Conservation (phyloP, 2,113 vertebrate species). For the Crypturellus undulatus region DNA sequence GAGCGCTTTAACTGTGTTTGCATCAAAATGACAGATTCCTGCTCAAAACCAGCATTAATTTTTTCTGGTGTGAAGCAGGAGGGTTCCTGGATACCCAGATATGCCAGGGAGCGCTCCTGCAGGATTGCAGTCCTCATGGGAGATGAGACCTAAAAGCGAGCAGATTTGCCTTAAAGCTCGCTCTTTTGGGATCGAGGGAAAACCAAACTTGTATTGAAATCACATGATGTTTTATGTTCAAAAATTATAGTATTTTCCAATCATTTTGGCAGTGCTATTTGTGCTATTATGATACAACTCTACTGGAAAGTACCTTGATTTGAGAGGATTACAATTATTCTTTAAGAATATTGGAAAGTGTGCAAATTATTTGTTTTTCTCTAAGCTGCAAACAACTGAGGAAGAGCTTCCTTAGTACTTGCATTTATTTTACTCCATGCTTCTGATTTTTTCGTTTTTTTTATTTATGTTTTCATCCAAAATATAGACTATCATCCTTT, state of each 20-base stretch:
- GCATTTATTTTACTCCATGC: not conserved
- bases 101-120: not conserved
- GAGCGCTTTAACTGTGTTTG: not conserved
- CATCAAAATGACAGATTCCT: not conserved
- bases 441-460: not conserved
- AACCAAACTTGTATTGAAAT: not conserved
- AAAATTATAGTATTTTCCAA: not conserved
- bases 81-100: not conserved
- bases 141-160: not conserved
- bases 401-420: not conserved
- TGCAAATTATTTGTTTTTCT: not conserved
- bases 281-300: not conserved
- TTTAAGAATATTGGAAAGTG: not conserved
- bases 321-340: not conserved
- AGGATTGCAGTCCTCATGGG: not conserved
- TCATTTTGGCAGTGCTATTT: not conserved
- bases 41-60: not conserved
- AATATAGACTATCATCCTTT: not conserved
- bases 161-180: not conserved
- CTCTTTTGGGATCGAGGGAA: not conserved
- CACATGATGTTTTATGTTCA: not conserved
- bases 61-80: accelerated
- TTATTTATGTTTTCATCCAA: not conserved
- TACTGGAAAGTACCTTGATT: slow-evolving; percentile 3
- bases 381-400: not conserved